Evolutionary conservation across 1,140 invertebrate species (phyloP).

Genomic region (Calycopis cecrops): DNA sequence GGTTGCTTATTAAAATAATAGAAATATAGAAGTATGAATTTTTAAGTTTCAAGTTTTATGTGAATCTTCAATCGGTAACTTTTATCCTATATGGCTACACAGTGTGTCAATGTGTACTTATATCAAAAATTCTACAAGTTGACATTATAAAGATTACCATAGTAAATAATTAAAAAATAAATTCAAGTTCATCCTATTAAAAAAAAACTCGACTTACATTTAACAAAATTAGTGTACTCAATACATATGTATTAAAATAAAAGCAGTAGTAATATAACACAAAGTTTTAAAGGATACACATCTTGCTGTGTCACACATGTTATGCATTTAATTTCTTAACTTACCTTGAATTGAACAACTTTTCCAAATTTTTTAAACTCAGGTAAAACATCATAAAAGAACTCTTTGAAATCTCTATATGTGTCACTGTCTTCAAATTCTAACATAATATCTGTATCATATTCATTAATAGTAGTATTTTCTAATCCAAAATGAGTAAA

Average conservation of each 20-base stretch:
- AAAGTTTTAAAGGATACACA: constrained; percentile 44
- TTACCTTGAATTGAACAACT: constrained; percentile 84
- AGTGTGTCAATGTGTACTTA: too few relatives aligned
- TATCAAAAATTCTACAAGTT: too few relatives aligned
- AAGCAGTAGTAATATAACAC: background rate
- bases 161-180: too few relatives aligned
- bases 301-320: constrained; percentile 6
- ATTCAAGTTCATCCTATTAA: too few relatives aligned
- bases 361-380: constrained; percentile 89
- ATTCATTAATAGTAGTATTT: constrained; percentile 82
- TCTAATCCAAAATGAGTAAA: constrained; percentile 89
- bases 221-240: background rate
- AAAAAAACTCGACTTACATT: too few relatives aligned
- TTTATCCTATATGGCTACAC: too few relatives aligned
- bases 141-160: too few relatives aligned
- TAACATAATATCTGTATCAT: constrained; percentile 87
- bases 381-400: constrained; percentile 89
- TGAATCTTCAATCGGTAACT: too few relatives aligned
- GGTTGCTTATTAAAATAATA: too few relatives aligned
- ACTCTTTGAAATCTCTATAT: constrained; percentile 88
- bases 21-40: too few relatives aligned
- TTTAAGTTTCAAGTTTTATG: too few relatives aligned
- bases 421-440: constrained; percentile 91
- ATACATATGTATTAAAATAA: background rate
- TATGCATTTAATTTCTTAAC: constrained; percentile 18